Evolutionary conservation across 2,113 vertebrate genomes (phyloP).

Genomic region (Strigops habroptila): DNA sequence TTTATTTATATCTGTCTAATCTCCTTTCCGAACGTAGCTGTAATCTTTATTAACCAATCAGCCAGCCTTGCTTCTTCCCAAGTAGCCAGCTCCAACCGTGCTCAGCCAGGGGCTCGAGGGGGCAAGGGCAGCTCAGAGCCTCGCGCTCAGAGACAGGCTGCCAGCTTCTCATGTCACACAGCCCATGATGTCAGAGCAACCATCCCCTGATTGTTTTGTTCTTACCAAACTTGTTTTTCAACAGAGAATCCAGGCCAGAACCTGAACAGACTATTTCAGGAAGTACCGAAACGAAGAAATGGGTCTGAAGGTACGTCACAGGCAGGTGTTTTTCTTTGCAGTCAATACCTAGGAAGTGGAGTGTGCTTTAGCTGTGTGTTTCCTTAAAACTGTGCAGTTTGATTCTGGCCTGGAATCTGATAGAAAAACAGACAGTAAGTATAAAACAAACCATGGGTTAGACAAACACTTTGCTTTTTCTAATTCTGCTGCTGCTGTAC

Average conservation of each 20-base stretch:
- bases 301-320: constrained; percentile 93
- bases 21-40: constrained; percentile 57
- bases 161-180: constrained; percentile 70
- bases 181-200: constrained; percentile 72
- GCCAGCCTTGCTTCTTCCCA: constrained; percentile 68
- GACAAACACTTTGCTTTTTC: constrained; percentile 42
- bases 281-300: constrained; percentile 97
- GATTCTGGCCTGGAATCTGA: constrained; percentile 91
- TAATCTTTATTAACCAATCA: constrained; percentile 63
- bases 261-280: constrained; percentile 98
- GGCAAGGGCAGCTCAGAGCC: constrained; percentile 19
- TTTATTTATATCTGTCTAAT: constrained; percentile 44
- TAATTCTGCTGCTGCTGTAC: constrained; percentile 61
- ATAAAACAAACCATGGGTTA: constrained; percentile 83
- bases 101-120: not conserved
- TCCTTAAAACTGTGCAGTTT: constrained; percentile 76
- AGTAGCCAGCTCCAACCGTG: constrained; percentile 39
- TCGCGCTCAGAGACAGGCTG: constrained; percentile 30
- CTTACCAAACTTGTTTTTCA: constrained; percentile 95
- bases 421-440: constrained; percentile 86
- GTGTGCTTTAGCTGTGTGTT: constrained; percentile 78
- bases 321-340: constrained; percentile 91
- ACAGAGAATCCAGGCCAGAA: constrained; percentile 99
- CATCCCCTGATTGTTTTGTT: constrained; percentile 87
- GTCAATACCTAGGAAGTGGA: constrained; percentile 79